Evolutionary conservation across 2,888 invertebrate species (phyloP).

Genomic region (Spodoptera exigua): DNA sequence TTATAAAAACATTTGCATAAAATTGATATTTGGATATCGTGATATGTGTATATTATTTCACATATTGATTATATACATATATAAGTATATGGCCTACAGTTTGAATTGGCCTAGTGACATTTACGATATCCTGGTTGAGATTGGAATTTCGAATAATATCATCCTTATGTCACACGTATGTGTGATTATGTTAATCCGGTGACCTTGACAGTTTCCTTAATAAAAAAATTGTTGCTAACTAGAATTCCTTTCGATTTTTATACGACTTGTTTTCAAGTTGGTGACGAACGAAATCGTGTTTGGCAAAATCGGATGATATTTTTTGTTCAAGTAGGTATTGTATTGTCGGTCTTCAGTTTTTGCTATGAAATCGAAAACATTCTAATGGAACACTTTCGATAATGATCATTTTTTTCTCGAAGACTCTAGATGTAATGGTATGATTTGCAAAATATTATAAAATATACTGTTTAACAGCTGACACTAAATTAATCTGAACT

Average conservation of each 20-base stretch:
- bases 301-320: neutral
- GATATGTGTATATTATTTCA: constrained; percentile 17
- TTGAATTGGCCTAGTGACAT: constrained; percentile 70
- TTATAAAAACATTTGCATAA: constrained; percentile 52
- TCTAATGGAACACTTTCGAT: too few relatives aligned
- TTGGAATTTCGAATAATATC: constrained; percentile 66
- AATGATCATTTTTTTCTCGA: too few relatives aligned
- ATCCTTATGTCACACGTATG: constrained; percentile 59
- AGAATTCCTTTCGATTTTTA: constrained; percentile 37
- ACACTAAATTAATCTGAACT: neutral
- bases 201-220: constrained; percentile 71
- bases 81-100: constrained; percentile 37
- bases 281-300: constrained; percentile 3
- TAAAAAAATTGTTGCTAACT: constrained; percentile 36
- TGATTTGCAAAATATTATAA: neutral
- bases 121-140: constrained; percentile 78
- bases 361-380: neutral
- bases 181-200: constrained; percentile 65
- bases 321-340: constrained; percentile 15
- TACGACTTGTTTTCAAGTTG: constrained; percentile 4
- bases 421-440: too few relatives aligned
- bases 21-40: constrained; percentile 21
- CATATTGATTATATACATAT: constrained; percentile 9
- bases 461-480: neutral
- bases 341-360: neutral